Percentiles rank a stretch among this genome's conserved stretches.
Conservation (phyloP, 2,888 invertebrate genomes). For the Punctoribates punctum region DNA sequence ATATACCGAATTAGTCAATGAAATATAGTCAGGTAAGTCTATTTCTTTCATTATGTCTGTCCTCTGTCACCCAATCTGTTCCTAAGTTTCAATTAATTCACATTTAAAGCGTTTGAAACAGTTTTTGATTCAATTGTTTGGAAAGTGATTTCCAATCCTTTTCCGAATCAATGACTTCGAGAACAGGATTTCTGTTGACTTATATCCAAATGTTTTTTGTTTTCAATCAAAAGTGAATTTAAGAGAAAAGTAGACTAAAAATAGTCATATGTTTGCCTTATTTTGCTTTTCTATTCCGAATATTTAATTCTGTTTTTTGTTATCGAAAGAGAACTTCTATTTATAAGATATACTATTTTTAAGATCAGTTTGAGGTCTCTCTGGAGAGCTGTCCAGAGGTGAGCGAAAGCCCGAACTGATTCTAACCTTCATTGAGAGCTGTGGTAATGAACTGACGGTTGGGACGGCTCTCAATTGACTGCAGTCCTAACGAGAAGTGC, state of each 20-base stretch:
- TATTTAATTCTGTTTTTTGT: constrained; percentile 5
- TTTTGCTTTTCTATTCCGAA: not conserved
- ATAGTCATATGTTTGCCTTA: not conserved
- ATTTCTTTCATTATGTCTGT: not conserved
- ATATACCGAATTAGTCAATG: constrained; percentile 24
- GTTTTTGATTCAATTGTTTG: no score
- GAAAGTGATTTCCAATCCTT: not conserved
- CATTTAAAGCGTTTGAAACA: no score
- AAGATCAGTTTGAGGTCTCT: constrained; percentile 3
- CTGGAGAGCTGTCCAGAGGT: not conserved
- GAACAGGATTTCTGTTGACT: not conserved
- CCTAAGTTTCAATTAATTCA: no score
- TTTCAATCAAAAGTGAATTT: not conserved
- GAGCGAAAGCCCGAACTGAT: not conserved
- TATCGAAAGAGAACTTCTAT: constrained; percentile 24
- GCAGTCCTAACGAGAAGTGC: not conserved
- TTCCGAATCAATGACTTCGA: not conserved
- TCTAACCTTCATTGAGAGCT: constrained; percentile 5
- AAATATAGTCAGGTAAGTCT: constrained; percentile 37
- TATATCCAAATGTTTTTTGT: not conserved
- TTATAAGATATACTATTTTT: constrained; percentile 29
- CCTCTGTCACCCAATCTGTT: no score
- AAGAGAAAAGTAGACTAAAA: not conserved
- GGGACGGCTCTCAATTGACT: not conserved
- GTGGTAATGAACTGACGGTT: constrained; percentile 30